These are phyloP conservation scores for Diarsia brunnea DNA, from an alignment of 2,888 invertebrate genomes.

Conservation along the genomic window DNA sequence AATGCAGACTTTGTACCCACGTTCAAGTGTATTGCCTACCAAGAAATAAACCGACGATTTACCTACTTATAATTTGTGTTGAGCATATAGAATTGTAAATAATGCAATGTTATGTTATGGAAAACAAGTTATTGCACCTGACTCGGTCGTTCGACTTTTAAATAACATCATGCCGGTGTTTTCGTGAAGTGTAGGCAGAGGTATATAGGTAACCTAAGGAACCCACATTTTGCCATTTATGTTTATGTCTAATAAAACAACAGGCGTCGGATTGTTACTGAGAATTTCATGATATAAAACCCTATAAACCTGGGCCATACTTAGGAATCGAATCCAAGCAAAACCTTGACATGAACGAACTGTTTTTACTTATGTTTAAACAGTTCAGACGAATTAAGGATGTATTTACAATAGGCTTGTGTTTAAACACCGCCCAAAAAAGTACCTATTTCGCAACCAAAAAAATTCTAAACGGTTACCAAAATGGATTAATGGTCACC, in stretches of 20 bases:
- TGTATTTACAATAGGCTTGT: too few species aligned
- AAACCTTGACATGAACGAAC: too few species aligned
- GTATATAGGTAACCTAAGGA: neutral
- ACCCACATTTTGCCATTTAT: too few species aligned
- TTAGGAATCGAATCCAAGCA: too few species aligned
- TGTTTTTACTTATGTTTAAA: too few species aligned
- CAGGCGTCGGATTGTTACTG: neutral
- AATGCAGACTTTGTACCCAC: slow-evolving; percentile 48
- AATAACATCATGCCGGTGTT: neutral
- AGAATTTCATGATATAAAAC: too few species aligned
- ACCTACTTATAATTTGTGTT: neutral
- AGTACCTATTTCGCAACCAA: too few species aligned
- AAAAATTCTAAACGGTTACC: too few species aligned
- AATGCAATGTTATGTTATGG: neutral
- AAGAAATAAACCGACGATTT: slow-evolving; percentile 15
- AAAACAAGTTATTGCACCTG: slow-evolving; percentile 6
- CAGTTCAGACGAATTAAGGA: too few species aligned
- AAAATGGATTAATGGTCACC: too few species aligned
- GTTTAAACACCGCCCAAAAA: too few species aligned
- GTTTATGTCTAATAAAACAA: neutral
- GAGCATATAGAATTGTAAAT: slow-evolving; percentile 5
- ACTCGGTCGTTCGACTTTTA: neutral
- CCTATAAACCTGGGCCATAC: too few species aligned
- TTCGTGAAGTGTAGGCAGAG: neutral
- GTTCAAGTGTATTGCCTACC: slow-evolving; percentile 11